phyloP scores from a whole-genome alignment of 2,888 invertebrate species.

The Rhabditoides inermis region DNA sequence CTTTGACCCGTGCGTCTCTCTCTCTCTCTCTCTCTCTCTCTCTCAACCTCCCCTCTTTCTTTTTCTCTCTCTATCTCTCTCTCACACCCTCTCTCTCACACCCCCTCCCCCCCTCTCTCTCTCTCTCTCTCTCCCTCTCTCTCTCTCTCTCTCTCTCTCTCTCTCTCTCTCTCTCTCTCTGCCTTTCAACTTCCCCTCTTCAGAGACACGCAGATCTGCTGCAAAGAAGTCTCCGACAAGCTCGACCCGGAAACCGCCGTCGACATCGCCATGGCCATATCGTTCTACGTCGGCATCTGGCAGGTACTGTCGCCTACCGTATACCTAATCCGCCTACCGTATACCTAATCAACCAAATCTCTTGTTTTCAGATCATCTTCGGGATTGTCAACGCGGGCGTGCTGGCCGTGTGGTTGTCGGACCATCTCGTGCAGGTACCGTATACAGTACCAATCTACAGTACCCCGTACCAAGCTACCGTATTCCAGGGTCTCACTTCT shows the following conservation, averaged over 20 bases:
- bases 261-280: too few relatives aligned
- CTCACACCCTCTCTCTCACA: background rate
- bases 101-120: background rate
- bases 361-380: slow-evolving; percentile 46
- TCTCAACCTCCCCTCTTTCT: slow-evolving; percentile 1
- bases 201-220: too few relatives aligned
- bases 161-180: background rate
- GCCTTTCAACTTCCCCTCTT: background rate
- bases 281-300: too few relatives aligned
- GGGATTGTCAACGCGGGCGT: slow-evolving; percentile 45
- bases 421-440: slow-evolving; percentile 51
- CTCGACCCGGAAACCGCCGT: too few relatives aligned
- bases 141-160: background rate
- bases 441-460: too few relatives aligned
- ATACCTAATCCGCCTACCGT: too few relatives aligned
- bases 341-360: too few relatives aligned
- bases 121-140: slow-evolving; percentile 1
- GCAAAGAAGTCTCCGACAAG: too few relatives aligned
- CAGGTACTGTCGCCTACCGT: too few relatives aligned
- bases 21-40: slow-evolving; percentile 2
- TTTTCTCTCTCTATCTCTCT: background rate
- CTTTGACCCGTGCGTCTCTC: too few relatives aligned
- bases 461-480: too few relatives aligned
- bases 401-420: slow-evolving; percentile 45
- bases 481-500: too few relatives aligned